Evolutionary conservation across 2,888 invertebrate species (phyloP).

Genomic region (Sympetrum striolatum): DNA sequence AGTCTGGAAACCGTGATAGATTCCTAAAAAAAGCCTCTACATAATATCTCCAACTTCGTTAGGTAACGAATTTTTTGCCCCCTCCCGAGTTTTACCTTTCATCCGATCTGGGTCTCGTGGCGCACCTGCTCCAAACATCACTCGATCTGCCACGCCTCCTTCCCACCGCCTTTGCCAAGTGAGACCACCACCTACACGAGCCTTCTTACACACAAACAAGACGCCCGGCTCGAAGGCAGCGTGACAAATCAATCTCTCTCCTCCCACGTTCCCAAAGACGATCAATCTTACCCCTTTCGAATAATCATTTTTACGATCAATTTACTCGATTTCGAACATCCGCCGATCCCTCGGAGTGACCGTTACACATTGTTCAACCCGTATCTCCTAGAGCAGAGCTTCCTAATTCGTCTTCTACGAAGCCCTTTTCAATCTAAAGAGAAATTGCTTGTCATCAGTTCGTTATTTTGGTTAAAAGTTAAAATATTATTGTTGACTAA

Average conservation of each 20-base stretch:
- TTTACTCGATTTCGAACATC: not conserved
- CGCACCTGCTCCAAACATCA: not conserved
- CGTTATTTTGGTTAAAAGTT: too few relatives aligned
- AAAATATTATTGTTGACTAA: too few relatives aligned
- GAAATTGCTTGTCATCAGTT: too few relatives aligned
- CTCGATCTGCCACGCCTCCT: not conserved
- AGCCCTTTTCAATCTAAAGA: too few relatives aligned
- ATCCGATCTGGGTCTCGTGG: not conserved
- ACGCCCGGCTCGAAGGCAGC: not conserved
- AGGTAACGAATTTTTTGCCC: not conserved
- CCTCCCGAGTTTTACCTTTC: not conserved
- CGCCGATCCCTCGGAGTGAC: too few relatives aligned
- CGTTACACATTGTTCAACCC: too few relatives aligned
- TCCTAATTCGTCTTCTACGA: too few relatives aligned
- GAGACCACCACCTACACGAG: not conserved
- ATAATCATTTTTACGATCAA: not conserved
- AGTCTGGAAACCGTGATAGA: too few relatives aligned
- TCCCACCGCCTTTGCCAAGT: not conserved
- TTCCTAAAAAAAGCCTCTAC: too few relatives aligned
- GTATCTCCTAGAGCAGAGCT: too few relatives aligned
- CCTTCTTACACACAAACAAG: not conserved
- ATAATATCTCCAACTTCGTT: too few relatives aligned
- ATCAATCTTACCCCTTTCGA: not conserved
- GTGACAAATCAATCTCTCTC: not conserved
- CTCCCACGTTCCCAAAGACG: not conserved